Conservation (phyloP, 2,888 invertebrate species). For the Amitus sp. region DNA sequence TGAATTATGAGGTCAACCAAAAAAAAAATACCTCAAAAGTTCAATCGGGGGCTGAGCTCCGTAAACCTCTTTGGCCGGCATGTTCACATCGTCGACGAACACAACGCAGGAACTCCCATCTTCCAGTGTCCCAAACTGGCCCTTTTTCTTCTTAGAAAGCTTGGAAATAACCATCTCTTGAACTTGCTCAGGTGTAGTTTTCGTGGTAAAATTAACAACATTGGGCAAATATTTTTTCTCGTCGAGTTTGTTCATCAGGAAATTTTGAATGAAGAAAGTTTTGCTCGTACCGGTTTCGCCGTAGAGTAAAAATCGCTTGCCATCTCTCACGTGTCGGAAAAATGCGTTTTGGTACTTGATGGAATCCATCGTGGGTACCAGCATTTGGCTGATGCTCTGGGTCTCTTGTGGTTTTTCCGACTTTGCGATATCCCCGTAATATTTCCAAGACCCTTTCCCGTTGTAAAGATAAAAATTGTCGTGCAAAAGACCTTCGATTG, state of each 20-base stretch:
- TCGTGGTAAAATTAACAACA: slow-evolving; percentile 85
- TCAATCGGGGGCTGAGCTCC: slow-evolving; percentile 90
- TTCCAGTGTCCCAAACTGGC: slow-evolving; percentile 81
- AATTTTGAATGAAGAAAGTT: slow-evolving; percentile 81
- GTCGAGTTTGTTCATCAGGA: slow-evolving; percentile 75
- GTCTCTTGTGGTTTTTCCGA: slow-evolving; percentile 73
- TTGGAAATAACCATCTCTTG: slow-evolving; percentile 82
- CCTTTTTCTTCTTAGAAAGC: slow-evolving; percentile 75
- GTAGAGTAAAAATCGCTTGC: slow-evolving; percentile 76
- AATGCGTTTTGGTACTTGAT: slow-evolving; percentile 82
- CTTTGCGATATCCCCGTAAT: slow-evolving; percentile 82
- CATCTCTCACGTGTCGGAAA: slow-evolving; percentile 78
- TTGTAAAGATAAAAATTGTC: slow-evolving; percentile 87
- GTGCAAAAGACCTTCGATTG: slow-evolving; percentile 80
- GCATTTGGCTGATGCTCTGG: slow-evolving; percentile 75
- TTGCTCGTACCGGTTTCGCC: slow-evolving; percentile 91
- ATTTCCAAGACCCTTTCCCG: slow-evolving; percentile 87
- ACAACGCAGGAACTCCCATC: slow-evolving; percentile 73
- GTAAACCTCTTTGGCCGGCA: slow-evolving; percentile 85
- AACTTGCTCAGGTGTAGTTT: slow-evolving; percentile 83
- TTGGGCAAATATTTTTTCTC: slow-evolving; percentile 79
- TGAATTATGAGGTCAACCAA: too few species aligned
- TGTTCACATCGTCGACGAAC: slow-evolving; percentile 90
- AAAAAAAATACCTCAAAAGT: too few species aligned
- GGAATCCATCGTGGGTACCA: slow-evolving; percentile 89